A percentile compares a stretch with the other conserved stretches of the same genome.
Evolutionary conservation across 2,888 invertebrate genomes (phyloP).

Genomic region (Anoncus sp.): DNA sequence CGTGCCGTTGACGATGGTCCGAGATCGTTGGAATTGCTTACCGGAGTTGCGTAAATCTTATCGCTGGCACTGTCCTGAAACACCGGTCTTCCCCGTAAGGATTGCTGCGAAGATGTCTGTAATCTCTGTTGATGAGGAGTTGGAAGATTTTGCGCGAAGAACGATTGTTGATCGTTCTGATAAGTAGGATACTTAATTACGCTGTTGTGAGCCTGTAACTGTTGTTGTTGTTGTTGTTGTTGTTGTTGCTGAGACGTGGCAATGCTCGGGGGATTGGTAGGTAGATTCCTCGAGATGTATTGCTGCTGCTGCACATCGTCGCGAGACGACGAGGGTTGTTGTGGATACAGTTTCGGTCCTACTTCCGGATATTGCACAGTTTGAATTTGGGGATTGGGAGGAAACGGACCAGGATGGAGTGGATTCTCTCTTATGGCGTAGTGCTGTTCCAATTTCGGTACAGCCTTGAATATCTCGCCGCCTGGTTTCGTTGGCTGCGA

Average conservation of each 20-base stretch:
- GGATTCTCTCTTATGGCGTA: constrained; percentile 81
- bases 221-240: constrained; percentile 71
- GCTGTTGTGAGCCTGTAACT: constrained; percentile 77
- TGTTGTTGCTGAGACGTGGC: constrained; percentile 46
- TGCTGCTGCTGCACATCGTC: constrained; percentile 64
- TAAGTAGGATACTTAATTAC: constrained; percentile 72
- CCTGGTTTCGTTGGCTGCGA: constrained; percentile 82
- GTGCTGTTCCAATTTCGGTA: constrained; percentile 92
- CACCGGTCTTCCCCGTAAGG: constrained; percentile 78
- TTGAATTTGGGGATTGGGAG: constrained; percentile 74
- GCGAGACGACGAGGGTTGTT: constrained; percentile 77
- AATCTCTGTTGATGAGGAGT: constrained; percentile 78
- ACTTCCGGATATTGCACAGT: constrained; percentile 66
- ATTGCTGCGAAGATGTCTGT: constrained; percentile 67
- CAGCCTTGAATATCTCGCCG: constrained; percentile 90
- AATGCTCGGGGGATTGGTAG: constrained; percentile 31
- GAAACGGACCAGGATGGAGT: constrained; percentile 80
- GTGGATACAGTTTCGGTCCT: constrained; percentile 84
- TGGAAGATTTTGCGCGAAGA: constrained; percentile 74
- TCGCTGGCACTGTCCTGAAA: constrained; percentile 70
- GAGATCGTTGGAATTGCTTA: constrained; percentile 72
- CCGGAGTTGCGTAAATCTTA: constrained; percentile 79
- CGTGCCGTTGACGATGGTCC: constrained; percentile 81
- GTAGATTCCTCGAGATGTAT: constrained; percentile 41
- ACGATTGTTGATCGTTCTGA: constrained; percentile 79